These are phyloP conservation scores for Arnoldichthys spilopterus DNA, from an alignment of 2,797 vertebrate genomes.

Conservation along the genomic window DNA sequence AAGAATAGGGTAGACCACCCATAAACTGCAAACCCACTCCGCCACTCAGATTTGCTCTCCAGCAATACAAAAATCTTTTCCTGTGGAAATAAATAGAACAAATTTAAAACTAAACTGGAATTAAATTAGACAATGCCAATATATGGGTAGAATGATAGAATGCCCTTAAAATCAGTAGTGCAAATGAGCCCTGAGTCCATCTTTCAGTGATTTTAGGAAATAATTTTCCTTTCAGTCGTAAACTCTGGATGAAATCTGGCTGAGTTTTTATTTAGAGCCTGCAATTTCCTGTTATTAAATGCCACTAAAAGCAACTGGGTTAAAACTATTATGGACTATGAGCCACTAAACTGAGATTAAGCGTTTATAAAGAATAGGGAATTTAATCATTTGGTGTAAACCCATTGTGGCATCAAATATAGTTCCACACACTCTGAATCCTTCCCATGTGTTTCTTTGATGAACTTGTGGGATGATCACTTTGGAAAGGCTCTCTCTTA, in stretches of 20 bases:
- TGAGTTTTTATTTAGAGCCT: background rate
- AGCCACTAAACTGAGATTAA: background rate
- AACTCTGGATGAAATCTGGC: background rate
- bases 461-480: constrained; percentile 55
- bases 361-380: background rate
- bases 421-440: background rate
- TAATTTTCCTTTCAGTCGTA: background rate
- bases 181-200: background rate
- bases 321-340: background rate
- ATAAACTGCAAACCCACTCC: constrained; percentile 56
- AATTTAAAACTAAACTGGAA: background rate
- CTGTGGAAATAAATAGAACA: background rate
- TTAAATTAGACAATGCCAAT: background rate
- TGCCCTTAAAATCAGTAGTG: background rate
- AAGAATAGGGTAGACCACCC: constrained; percentile 79
- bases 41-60: constrained; percentile 1
- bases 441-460: constrained; percentile 42
- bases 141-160: background rate
- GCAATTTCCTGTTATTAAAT: background rate
- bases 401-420: background rate
- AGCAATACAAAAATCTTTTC: background rate
- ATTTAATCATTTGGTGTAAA: background rate
- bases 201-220: background rate
- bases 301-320: background rate
- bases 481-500: constrained; percentile 82